These are phyloP conservation scores for Galago senegalensis DNA, from an alignment of 2,797 vertebrate genomes.

Conservation along the genomic window DNA sequence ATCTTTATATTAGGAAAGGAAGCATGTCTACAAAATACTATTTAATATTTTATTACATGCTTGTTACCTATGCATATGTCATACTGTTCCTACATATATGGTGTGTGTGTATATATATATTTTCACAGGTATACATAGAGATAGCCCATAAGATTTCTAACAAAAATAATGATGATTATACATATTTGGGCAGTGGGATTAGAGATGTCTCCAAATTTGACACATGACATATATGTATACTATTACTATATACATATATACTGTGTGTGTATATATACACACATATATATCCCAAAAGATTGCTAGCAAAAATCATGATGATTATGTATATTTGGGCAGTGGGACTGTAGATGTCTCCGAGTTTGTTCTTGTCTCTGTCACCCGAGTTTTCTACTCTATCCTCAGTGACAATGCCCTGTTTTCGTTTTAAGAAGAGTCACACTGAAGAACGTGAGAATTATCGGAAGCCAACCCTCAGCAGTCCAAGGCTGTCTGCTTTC, in stretches of 20 bases:
- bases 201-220: neutral
- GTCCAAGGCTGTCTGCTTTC: slow-evolving; percentile 57
- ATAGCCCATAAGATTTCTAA: neutral
- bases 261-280: too few species aligned
- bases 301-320: neutral
- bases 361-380: neutral
- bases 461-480: slow-evolving; percentile 15
- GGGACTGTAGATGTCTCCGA: neutral
- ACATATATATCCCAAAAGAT: neutral
- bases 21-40: neutral
- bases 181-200: neutral
- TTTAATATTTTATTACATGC: neutral
- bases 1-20: neutral
- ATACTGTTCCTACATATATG: neutral
- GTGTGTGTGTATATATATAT: too few species aligned
- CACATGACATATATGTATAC: neutral
- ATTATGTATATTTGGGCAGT: neutral
- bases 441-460: neutral
- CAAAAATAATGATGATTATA: neutral
- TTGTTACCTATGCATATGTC: neutral
- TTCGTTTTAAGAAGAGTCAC: slow-evolving; percentile 3
- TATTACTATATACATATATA: neutral
- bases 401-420: neutral
- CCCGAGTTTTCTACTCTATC: neutral
- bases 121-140: too few species aligned